Percentiles rank a stretch among this genome's conserved stretches.
Conservation (phyloP, 2,888 invertebrate species). For the Orgyia antiqua region DNA sequence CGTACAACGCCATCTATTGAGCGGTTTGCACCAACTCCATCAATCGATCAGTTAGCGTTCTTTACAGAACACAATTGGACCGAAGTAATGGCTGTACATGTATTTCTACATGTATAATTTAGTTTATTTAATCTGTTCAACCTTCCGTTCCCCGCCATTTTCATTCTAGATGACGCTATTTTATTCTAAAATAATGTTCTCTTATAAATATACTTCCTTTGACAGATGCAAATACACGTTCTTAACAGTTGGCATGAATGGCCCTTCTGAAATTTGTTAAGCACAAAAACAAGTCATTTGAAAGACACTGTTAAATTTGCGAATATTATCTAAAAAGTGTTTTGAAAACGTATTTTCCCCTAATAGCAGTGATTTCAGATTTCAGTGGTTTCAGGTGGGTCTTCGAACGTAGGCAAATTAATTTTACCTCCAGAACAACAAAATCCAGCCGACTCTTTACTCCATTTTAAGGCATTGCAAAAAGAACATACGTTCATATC, state of each 20-base stretch:
- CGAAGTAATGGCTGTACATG: too few species aligned
- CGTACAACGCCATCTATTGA: too few species aligned
- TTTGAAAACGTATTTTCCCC: not conserved
- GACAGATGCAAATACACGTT: too few species aligned
- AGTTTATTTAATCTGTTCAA: too few species aligned
- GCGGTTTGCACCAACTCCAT: too few species aligned
- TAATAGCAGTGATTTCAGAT: not conserved
- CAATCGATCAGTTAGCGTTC: too few species aligned
- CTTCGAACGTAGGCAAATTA: constrained; percentile 1
- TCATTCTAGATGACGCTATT: too few species aligned
- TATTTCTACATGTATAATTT: too few species aligned
- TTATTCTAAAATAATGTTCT: too few species aligned
- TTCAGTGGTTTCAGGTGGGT: not conserved
- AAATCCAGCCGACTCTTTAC: constrained; percentile 12
- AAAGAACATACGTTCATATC: constrained; percentile 6
- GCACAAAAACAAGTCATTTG: constrained; percentile 8
- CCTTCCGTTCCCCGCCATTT: too few species aligned
- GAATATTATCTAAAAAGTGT: constrained; percentile 1
- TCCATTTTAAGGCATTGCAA: constrained; percentile 17
- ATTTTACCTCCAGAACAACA: constrained; percentile 15
- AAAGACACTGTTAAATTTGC: not conserved
- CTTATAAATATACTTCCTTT: too few species aligned
- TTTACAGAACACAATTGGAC: too few species aligned
- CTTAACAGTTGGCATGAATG: constrained; percentile 8
- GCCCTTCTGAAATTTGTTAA: constrained; percentile 14